Evolutionary conservation across 1,140 invertebrate genomes (phyloP), one percentile per base, ranked within the genome.

Genomic region (Dendrolimus kikuchii): DNA sequence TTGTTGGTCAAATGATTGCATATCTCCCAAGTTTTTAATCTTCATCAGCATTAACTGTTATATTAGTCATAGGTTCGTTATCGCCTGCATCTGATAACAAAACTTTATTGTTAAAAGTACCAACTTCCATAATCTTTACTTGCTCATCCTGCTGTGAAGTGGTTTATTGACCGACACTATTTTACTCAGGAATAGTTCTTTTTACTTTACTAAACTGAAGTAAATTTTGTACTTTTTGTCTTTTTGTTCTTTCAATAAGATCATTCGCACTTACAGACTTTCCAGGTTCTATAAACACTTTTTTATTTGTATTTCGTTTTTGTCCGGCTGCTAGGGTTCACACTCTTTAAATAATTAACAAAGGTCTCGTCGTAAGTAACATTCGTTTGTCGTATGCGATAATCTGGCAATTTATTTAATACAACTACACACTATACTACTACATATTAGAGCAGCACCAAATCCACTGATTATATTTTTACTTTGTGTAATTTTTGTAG

Each of bases 311-410:
- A 7, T 49, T 40, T 49, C 38, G 40, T 40, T n/a, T 49, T 39
- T 49, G n/a, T n/a, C n/a, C n/a, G n/a, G n/a, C n/a, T n/a, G n/a
- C n/a, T n/a, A n/a, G n/a, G n/a, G n/a, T n/a, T n/a, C n/a, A n/a
- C n/a, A n/a, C n/a, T n/a, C n/a, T 49, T 38, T 40, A 49, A 49
- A 49, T 49, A 49, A 40, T 49, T 49, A 23, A 49, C 48, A n/a
- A 49, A 49, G 23, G 48, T 49, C 8, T 37, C 38, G 48, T 49
- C 48, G 40, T n/a, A 49, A 39, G 6, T 49, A n/a, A 39, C 38
- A n/a, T 38, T 49, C 10, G n/a, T n/a, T n/a, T 39, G 36, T 40
- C 4, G 48, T 23, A 6, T 49, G 38, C 38, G 37, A 39, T 49
- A 49, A 38, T 49, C 48, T 49, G 48, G 48, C 6, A 49, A 49